Conservation (phyloP, 2,888 invertebrate species). For the Caenorhabditis sp. region DNA sequence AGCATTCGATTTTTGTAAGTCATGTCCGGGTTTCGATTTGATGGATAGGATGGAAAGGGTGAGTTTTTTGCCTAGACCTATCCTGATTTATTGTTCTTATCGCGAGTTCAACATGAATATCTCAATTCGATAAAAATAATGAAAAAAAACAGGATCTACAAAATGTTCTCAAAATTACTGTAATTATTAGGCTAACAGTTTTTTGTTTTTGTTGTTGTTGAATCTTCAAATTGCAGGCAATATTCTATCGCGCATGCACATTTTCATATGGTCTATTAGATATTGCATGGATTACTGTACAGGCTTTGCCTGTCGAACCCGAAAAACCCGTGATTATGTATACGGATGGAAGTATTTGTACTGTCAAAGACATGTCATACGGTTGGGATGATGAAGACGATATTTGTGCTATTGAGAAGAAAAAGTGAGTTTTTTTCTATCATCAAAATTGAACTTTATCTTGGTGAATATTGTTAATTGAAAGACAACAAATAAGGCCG, state of each 20-base stretch:
- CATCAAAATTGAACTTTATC: no score
- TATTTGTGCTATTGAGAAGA: slow-evolving; percentile 41
- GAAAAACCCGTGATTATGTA: slow-evolving; percentile 35
- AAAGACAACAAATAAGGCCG: no score
- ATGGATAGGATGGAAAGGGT: slow-evolving; percentile 30
- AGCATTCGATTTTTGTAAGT: slow-evolving; percentile 47
- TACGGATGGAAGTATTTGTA: slow-evolving; percentile 43
- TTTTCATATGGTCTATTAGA: slow-evolving; percentile 43
- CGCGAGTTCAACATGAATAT: no score
- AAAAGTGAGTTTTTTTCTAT: slow-evolving; percentile 33
- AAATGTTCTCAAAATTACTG: no score
- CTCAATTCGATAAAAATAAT: neutral
- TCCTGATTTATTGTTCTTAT: no score
- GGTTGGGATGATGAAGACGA: slow-evolving; percentile 57
- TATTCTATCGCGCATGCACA: slow-evolving; percentile 38
- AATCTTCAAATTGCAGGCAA: slow-evolving; percentile 25
- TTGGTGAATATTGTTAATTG: no score
- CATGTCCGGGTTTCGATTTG: slow-evolving; percentile 45
- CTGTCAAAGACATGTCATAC: slow-evolving; percentile 42
- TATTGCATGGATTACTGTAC: slow-evolving; percentile 49
- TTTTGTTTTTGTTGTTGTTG: no score
- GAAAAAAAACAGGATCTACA: neutral
- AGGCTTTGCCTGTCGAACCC: slow-evolving; percentile 18
- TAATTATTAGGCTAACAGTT: no score
- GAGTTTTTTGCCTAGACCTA: neutral